Base-by-base conservation (phyloP, 2,888 invertebrate genomes). In the Hydrotaea diabolus region DNA sequence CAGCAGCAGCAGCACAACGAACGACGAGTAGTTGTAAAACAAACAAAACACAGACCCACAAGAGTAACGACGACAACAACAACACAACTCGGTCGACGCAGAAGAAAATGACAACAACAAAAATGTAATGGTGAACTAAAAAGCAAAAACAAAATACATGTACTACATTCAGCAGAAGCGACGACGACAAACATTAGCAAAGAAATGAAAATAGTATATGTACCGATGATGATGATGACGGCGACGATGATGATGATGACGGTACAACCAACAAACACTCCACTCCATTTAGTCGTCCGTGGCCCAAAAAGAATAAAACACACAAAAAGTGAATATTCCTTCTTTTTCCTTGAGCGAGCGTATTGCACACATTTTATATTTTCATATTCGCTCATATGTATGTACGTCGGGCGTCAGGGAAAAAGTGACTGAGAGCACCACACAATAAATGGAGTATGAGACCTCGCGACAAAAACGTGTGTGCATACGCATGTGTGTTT, bases 1-100 rank as follows among this genome's bases (percentile, higher is more conserved):
- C 73, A n/a, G n/a, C 85, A 85, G 85, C 85, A 85, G 82, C 77
- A 85, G 77, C 73, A 85, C 79, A 85, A 84, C 69, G 81, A 87
- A 83, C 85, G 83, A 86, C 87, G 46, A 69, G 69, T 69, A 69
- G 69, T 69, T 69, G 69, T 69, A 69, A 80, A 19, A 80, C 15
- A 73, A 17, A 57, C 46, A 76, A 4, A 49, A 7, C 13, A 75
- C 62, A 66, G 21, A 77, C 49, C 39, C 74, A 74, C 59, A 71
- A 31, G 78, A n/a, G 49, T n/a, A 15, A n/a, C 49, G 83, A 75
- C 36, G n/a, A 71, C 15, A 73, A 82, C 72, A 26, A n/a, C n/a
- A n/a, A n/a, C n/a, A n/a, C n/a, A n/a, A 46, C 71, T 59, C 77
- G 39, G 53, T 43, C 64, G 36, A 69, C 23, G 31, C n/a, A 64